These are phyloP conservation scores for Bradypodion pumilum DNA, from an alignment of 2,797 vertebrate genomes.

Conservation along the genomic window DNA sequence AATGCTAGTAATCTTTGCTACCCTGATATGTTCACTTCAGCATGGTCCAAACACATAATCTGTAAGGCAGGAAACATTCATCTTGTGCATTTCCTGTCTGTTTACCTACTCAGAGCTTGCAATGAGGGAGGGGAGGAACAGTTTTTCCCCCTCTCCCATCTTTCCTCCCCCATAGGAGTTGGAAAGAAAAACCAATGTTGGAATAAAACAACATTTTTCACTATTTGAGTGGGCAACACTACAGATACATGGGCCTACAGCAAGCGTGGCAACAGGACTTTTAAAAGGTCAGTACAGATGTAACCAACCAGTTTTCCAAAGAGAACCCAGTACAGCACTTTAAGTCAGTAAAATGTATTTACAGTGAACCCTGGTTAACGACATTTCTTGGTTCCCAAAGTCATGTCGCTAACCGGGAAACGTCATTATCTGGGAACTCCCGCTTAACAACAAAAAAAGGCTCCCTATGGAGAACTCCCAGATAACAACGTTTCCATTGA, in stretches of 20 bases:
- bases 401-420: too few species aligned
- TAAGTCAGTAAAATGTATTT: background rate
- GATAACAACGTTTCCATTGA: too few species aligned
- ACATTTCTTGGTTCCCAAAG: too few species aligned
- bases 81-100: background rate
- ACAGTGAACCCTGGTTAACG: too few species aligned
- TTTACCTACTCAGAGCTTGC: background rate
- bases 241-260: too few species aligned
- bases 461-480: too few species aligned
- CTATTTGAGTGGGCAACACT: background rate
- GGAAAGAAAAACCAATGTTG: background rate
- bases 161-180: background rate
- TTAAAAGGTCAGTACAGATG: too few species aligned
- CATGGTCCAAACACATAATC: background rate
- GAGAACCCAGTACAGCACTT: background rate
- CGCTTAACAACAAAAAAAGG: too few species aligned
- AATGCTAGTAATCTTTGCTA: background rate
- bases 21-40: background rate
- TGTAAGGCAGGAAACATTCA: background rate
- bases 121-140: background rate
- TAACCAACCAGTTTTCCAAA: background rate
- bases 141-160: background rate
- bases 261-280: too few species aligned
- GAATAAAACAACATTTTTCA: background rate
- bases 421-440: too few species aligned